A percentile compares a stretch with the other conserved stretches of the same genome.
These are phyloP conservation scores for Dryadula phaetusa DNA, from an alignment of 2,888 invertebrate genomes.

Conservation along the genomic window DNA sequence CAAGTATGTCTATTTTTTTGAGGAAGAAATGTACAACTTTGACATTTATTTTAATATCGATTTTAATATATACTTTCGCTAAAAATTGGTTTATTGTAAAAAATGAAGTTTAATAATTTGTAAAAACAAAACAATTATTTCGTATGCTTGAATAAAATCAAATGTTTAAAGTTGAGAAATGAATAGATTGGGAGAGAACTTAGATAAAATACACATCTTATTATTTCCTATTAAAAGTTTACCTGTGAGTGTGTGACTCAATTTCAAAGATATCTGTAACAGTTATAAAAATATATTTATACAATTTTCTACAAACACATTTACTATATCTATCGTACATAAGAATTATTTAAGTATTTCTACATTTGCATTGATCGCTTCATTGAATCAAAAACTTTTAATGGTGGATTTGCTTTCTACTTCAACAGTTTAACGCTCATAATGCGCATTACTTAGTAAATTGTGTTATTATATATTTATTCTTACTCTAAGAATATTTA, in stretches of 20 bases:
- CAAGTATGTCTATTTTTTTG: too few relatives aligned
- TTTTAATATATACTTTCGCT: too few relatives aligned
- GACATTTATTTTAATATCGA: too few relatives aligned
- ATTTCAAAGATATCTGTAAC: too few relatives aligned
- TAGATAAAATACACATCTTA: too few relatives aligned
- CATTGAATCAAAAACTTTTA: slow-evolving; percentile 72
- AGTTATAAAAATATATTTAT: too few relatives aligned
- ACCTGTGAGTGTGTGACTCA: too few relatives aligned
- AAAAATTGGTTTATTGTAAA: neutral
- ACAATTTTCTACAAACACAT: neutral
- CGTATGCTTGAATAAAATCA: neutral
- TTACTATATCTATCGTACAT: neutral
- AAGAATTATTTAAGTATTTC: slow-evolving; percentile 1
- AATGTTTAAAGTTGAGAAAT: too few relatives aligned
- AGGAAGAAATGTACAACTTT: too few relatives aligned
- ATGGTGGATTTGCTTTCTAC: slow-evolving; percentile 57
- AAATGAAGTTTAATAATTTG: neutral
- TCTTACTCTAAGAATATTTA: neutral
- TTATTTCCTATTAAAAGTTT: too few relatives aligned
- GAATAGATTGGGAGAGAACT: too few relatives aligned
- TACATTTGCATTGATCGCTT: slow-evolving; percentile 48
- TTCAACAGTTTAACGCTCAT: neutral
- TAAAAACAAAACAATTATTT: neutral
- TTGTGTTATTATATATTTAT: neutral
- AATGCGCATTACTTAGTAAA: neutral